phyloP scores from a whole-genome alignment of 2,888 invertebrate genomes.

The Norana najaformis region DNA sequence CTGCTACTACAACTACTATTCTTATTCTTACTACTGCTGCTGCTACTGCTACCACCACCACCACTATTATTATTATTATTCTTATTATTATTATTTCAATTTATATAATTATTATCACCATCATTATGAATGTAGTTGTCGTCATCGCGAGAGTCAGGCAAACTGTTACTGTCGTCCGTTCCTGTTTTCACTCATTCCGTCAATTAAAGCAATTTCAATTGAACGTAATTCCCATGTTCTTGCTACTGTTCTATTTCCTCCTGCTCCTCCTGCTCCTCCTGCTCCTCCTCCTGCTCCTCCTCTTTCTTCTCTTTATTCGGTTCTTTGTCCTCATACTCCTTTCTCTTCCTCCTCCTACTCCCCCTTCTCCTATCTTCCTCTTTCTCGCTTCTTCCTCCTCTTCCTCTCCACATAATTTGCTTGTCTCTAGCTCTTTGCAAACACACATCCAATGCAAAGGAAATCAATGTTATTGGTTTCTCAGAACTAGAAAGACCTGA shows the following conservation, averaged over 20 bases:
- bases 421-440: not conserved
- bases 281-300: not conserved
- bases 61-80: not conserved
- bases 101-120: not conserved
- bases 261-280: not conserved
- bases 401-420: not conserved
- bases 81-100: conserved; percentile 3
- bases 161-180: not conserved
- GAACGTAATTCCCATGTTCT: too few species aligned
- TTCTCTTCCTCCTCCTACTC: not conserved
- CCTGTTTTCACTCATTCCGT: too few species aligned
- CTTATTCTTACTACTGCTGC: not conserved
- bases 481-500: not conserved
- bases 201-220: too few species aligned
- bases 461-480: not conserved
- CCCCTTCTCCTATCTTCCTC: not conserved
- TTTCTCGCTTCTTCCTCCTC: not conserved
- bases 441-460: not conserved
- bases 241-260: not conserved
- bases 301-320: not conserved
- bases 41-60: not conserved
- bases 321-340: not conserved
- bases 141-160: too few species aligned
- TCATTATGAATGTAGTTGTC: too few species aligned
- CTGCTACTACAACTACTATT: conserved; percentile 24